phyloP scores from a whole-genome alignment of 2,888 invertebrate genomes.

The Myopa testacea region DNA sequence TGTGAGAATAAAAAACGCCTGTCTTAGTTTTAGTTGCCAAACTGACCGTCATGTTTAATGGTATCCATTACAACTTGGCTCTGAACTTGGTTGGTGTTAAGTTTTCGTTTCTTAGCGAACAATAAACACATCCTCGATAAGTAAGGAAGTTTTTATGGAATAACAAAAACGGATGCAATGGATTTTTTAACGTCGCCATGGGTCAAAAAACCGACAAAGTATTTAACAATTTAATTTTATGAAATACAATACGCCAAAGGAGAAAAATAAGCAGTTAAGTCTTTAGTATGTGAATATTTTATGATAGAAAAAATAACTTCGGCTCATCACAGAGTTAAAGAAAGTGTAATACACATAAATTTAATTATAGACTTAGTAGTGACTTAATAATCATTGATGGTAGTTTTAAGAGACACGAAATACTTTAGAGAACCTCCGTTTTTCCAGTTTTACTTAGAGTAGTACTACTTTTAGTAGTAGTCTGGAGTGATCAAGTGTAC shows the following conservation, averaged over 20 bases:
- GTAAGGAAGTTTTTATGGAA: background rate
- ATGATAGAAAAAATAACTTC: too few species aligned
- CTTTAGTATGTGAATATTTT: too few species aligned
- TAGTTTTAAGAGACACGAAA: too few species aligned
- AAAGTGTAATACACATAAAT: too few species aligned
- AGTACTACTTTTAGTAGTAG: too few species aligned
- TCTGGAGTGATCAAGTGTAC: too few species aligned
- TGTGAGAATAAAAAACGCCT: background rate
- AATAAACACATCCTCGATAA: background rate
- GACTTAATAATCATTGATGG: too few species aligned
- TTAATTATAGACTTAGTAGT: too few species aligned
- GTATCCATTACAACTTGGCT: slow-evolving; percentile 31
- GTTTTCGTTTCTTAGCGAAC: background rate
- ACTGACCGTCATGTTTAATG: slow-evolving; percentile 2
- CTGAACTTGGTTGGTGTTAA: background rate
- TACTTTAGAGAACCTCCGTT: too few species aligned
- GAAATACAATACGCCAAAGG: background rate
- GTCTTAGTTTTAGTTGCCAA: slow-evolving; percentile 5
- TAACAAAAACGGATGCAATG: background rate
- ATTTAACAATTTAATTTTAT: background rate
- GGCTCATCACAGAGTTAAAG: too few species aligned
- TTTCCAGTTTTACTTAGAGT: too few species aligned
- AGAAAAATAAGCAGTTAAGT: too few species aligned
- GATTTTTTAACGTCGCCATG: background rate
- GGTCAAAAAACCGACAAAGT: background rate